Conservation (phyloP, 1,140 invertebrate species). For the Aradophagus sp. region DNA sequence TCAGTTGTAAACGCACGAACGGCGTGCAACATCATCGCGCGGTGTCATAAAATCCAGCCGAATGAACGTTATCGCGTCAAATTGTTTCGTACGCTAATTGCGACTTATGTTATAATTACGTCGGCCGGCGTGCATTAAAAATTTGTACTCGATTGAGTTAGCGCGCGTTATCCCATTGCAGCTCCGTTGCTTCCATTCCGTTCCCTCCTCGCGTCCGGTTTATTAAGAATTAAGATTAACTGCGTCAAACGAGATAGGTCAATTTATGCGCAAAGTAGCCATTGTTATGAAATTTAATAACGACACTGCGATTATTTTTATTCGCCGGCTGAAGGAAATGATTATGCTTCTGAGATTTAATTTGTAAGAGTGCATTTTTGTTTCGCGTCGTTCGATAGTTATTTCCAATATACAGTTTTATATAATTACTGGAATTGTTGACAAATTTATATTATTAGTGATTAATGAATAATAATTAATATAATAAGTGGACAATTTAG, state of each 20-base stretch:
- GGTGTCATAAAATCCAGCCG: conserved; percentile 32
- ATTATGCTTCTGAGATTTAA: conserved; percentile 12
- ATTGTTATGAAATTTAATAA: conserved; percentile 41
- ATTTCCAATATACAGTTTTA: too few species aligned
- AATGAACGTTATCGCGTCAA: conserved; percentile 24
- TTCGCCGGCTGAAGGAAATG: conserved; percentile 16
- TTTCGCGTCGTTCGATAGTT: too few species aligned
- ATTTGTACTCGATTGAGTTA: conserved; percentile 5
- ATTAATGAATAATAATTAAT: too few species aligned
- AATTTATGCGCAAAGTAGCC: conserved; percentile 30
- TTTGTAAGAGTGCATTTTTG: too few species aligned
- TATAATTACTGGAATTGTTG: too few species aligned
- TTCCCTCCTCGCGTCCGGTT: not conserved
- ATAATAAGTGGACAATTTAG: too few species aligned
- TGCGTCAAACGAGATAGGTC: conserved; percentile 28
- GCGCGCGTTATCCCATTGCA: conserved; percentile 10
- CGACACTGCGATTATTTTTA: conserved; percentile 21
- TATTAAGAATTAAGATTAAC: conserved; percentile 33
- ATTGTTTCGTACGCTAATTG: conserved; percentile 27
- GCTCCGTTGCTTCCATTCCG: not conserved
- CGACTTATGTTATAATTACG: conserved; percentile 20
- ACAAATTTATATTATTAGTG: too few species aligned
- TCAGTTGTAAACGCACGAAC: conserved; percentile 33
- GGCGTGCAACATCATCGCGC: conserved; percentile 27
- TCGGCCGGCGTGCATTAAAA: conserved; percentile 14